Percentiles rank a stretch among this genome's conserved stretches.
Evolutionary conservation across 2,797 vertebrate species (phyloP).

Genomic region (Lepilemur septentrionalis): DNA sequence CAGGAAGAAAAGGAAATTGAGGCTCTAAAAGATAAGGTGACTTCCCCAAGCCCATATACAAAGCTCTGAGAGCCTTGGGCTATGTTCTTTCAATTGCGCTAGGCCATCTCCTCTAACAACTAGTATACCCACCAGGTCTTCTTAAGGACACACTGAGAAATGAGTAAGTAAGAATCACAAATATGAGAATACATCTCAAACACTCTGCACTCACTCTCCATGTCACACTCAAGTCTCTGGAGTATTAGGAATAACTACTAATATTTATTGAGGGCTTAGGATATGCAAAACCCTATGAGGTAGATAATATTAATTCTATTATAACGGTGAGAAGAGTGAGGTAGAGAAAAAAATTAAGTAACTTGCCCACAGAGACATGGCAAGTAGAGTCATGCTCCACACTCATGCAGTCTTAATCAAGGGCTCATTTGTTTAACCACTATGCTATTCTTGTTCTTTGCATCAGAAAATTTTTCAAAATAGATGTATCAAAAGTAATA

Average conservation of each 20-base stretch:
- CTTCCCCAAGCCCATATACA: neutral
- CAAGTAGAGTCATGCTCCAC: neutral
- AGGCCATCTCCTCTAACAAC: neutral
- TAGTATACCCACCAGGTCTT: neutral
- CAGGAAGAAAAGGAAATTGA: conserved; percentile 20
- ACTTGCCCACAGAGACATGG: neutral
- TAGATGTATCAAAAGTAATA: neutral
- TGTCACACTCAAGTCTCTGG: neutral
- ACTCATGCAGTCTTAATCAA: neutral
- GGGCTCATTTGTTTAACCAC: neutral
- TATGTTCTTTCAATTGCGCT: neutral
- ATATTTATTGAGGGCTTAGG: neutral
- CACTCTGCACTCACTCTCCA: neutral
- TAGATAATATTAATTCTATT: neutral
- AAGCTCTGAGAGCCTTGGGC: neutral
- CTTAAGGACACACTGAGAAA: neutral
- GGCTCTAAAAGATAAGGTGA: neutral
- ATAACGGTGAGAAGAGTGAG: neutral
- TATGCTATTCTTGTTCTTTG: neutral
- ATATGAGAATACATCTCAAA: neutral
- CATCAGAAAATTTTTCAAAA: neutral
- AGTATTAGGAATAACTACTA: neutral
- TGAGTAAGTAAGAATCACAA: neutral
- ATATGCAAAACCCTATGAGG: neutral
- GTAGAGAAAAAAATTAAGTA: conserved; percentile 18